These are phyloP conservation scores for Psococerastis gibbosa DNA, from an alignment of 2,888 invertebrate species.

Conservation along the genomic window DNA sequence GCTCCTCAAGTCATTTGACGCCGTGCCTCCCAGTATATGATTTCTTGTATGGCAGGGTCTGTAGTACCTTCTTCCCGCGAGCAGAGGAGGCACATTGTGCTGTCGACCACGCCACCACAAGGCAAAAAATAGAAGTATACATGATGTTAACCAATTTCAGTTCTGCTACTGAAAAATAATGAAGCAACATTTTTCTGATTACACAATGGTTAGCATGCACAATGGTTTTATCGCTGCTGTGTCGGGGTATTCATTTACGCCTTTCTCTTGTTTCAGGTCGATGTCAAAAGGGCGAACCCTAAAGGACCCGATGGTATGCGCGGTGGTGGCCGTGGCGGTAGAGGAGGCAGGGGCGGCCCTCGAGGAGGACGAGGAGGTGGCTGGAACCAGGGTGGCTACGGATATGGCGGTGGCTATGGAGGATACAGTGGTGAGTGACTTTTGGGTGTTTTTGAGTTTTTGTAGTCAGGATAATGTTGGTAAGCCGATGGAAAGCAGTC, in stretches of 20 bases:
- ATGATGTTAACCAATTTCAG: conserved; percentile 24
- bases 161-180: conserved; percentile 27
- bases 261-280: conserved; percentile 37
- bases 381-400: conserved; percentile 39
- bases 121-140: no score
- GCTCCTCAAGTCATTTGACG: no score
- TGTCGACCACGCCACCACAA: no score
- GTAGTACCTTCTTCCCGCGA: no score
- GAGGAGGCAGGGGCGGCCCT: conserved; percentile 36
- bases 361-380: conserved; percentile 41
- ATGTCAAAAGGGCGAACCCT: conserved; percentile 88
- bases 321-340: conserved; percentile 40
- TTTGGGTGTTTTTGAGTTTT: conserved; percentile 18
- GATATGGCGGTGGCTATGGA: conserved; percentile 49
- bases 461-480: conserved; percentile 18
- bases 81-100: no score
- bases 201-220: not conserved
- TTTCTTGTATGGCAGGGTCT: no score
- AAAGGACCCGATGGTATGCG: conserved; percentile 55
- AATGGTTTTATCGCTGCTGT: not conserved
- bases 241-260: not conserved
- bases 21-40: no score
- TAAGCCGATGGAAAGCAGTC: no score
- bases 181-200: conserved; percentile 19
- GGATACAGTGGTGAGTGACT: conserved; percentile 34